Conservation (phyloP, 1,140 invertebrate species). For the Orchesella cincta region DNA sequence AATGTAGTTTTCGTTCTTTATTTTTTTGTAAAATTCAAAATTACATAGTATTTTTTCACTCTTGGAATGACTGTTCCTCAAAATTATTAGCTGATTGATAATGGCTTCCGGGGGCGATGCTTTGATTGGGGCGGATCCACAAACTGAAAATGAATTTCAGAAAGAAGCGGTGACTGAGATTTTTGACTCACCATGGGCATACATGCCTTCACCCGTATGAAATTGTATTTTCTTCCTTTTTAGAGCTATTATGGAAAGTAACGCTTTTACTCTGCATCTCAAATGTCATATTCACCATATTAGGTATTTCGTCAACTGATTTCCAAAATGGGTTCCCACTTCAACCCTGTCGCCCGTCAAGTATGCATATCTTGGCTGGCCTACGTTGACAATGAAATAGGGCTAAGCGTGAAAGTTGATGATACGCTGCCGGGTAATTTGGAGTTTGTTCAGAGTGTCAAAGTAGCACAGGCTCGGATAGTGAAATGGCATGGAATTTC, state of each 20-base stretch:
- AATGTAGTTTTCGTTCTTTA: not conserved
- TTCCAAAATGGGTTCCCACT: not conserved
- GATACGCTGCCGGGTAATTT: not conserved
- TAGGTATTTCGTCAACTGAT: not conserved
- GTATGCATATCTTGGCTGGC: not conserved
- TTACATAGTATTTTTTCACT: too few species aligned
- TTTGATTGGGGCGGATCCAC: not conserved
- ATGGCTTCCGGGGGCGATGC: not conserved
- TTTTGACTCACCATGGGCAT: not conserved
- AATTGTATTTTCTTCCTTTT: not conserved
- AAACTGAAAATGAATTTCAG: too few species aligned
- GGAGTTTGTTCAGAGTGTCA: conserved; percentile 24
- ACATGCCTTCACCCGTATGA: not conserved
- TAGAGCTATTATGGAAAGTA: not conserved
- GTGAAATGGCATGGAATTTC: not conserved
- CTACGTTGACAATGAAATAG: not conserved
- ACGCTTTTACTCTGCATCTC: not conserved
- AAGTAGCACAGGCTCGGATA: not conserved
- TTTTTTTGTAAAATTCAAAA: not conserved
- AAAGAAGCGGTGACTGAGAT: too few species aligned
- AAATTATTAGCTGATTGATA: not conserved
- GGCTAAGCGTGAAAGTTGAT: conserved; percentile 4
- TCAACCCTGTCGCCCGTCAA: not conserved
- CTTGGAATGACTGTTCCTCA: too few species aligned
- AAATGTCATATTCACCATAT: not conserved